These are phyloP conservation scores for Lepidurus couesii DNA, from an alignment of 1,140 invertebrate genomes.

Conservation along the genomic window DNA sequence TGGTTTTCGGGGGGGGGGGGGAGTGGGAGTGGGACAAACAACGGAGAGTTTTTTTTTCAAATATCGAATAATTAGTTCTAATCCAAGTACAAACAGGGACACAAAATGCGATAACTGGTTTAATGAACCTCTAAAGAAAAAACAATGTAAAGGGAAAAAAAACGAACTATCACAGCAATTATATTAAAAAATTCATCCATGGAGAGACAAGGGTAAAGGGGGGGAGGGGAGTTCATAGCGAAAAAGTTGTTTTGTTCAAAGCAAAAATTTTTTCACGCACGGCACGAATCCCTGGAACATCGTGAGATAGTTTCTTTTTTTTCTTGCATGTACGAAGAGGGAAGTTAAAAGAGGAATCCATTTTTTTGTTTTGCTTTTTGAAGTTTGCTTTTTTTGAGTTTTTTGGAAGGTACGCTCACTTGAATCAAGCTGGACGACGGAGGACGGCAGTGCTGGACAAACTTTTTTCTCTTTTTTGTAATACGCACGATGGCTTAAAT, in stretches of 20 bases:
- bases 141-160: background rate
- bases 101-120: background rate
- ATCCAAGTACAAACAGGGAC: constrained; percentile 13
- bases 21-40: background rate
- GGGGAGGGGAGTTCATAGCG: background rate
- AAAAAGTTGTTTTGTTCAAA: constrained; percentile 1
- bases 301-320: background rate
- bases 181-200: constrained; percentile 22
- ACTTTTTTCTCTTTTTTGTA: background rate
- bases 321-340: background rate
- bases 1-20: background rate
- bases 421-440: constrained; percentile 20
- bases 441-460: constrained; percentile 17
- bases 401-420: constrained; percentile 14
- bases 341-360: constrained; percentile 2
- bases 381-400: background rate
- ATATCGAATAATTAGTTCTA: background rate
- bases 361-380: background rate
- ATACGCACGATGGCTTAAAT: too few species aligned
- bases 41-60: background rate
- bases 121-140: background rate
- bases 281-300: constrained; percentile 18
- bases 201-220: background rate
- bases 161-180: constrained; percentile 14
- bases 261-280: constrained; percentile 5